Conservation (phyloP, 37 sponge, comb jelly and placozoan genomes). For the Beroe ovata region DNA sequence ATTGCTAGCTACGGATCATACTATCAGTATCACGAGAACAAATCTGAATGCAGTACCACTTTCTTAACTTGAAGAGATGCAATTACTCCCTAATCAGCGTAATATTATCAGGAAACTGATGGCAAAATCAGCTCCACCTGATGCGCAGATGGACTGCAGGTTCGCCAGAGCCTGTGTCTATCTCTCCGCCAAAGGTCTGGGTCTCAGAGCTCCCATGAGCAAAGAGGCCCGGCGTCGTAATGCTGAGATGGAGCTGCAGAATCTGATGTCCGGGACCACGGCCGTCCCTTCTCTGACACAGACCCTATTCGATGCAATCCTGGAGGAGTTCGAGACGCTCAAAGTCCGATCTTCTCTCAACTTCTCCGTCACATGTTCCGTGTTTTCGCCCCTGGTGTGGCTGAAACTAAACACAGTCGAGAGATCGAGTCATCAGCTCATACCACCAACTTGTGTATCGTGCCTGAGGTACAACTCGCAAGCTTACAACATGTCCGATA, state of each 20-base stretch:
- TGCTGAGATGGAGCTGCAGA: neutral
- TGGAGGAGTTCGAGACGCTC: constrained; percentile 4
- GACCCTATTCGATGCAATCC: neutral
- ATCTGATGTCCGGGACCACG: neutral
- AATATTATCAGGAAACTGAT: no score
- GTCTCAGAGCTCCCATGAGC: neutral
- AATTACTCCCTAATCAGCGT: no score
- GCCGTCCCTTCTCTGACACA: neutral
- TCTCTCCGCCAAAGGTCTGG: constrained; percentile 2
- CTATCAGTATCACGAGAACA: no score
- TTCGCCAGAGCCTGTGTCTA: constrained; percentile 32
- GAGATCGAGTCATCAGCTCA: neutral
- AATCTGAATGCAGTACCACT: no score
- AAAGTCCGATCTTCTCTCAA: neutral
- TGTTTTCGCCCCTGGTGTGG: constrained; percentile 28
- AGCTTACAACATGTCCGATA: neutral
- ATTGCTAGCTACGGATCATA: no score
- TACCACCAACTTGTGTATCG: neutral
- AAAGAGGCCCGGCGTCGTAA: neutral
- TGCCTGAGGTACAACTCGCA: neutral
- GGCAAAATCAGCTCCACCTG: neutral
- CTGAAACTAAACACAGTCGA: neutral
- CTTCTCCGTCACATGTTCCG: neutral
- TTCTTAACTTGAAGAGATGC: no score
- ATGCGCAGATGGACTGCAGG: neutral